Base-by-base conservation (phyloP, 2,888 invertebrate species). In the Idaea biselata region DNA sequence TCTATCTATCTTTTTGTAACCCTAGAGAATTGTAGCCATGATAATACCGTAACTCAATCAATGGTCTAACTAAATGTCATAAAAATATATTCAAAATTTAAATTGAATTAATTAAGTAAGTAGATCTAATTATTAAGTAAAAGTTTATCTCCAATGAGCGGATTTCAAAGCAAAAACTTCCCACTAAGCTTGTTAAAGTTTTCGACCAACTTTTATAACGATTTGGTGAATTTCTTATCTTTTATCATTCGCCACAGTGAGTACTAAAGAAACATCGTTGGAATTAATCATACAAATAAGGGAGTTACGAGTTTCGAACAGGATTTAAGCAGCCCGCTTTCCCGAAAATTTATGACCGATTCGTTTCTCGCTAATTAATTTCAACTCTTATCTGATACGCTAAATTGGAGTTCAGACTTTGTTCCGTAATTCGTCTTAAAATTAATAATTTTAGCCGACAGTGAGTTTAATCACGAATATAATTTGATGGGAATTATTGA, bases 321-420 rank as follows among this genome's bases (percentile, higher is more conserved):
- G 69, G 72, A 72, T 75, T 79, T 73, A 75, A 82, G 74, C 80
- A 79, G 77, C 76, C 76, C 73, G 62, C 74, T 70, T 76, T 79
- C 73, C 72, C 72, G 67, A 73, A 66, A 86, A 88, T 86, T 87
- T 86, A 86, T 82, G 77, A 77, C 73, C 78, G 76, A 79, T 81
- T 76, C 81, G 80, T 79, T 81, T 76, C 77, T 58, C 80, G 69
- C 81, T 86, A 86, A 88, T 88, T 88, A 88, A 87, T 87, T 87
- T 84, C 73, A 76, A 79, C 81, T 82, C 82, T 82, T 82, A 82
- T 85, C 83, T 81, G 80, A 82, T 81, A 79, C 78, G 77, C 81
- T 78, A 81, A 83, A 85, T 85, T 84, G 84, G 83, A 81, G 80
- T 82, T 82, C 70, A 64, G 71, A 81, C 74, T 82, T 85, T 80